Evolutionary conservation across 2,888 invertebrate genomes (phyloP).

Genomic region (Chalcis sispes): DNA sequence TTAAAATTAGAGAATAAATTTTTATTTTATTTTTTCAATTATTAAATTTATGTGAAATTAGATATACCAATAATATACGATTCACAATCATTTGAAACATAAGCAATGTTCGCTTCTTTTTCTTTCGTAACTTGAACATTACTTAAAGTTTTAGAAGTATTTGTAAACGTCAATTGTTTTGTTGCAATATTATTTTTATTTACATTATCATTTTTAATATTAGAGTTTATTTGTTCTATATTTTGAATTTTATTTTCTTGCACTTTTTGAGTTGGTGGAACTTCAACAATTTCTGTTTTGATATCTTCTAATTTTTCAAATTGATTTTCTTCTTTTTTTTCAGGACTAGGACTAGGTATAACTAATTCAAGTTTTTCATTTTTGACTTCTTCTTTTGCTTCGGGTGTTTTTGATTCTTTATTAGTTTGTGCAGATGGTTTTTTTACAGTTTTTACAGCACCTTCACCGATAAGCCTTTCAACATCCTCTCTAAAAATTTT

Average conservation of each 20-base stretch:
- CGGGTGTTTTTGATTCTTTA: constrained; percentile 8
- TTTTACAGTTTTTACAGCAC: constrained; percentile 73
- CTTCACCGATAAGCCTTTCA: constrained; percentile 73
- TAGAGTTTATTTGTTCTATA: constrained; percentile 11
- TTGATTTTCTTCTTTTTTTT: background rate
- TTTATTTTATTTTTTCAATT: background rate
- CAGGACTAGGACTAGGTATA: background rate
- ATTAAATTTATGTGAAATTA: constrained; percentile 12
- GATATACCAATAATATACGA: constrained; percentile 46
- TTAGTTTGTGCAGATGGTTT: constrained; percentile 63
- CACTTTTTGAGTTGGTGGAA: too few species aligned
- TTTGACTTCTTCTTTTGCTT: constrained; percentile 48
- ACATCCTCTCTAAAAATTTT: constrained; percentile 69
- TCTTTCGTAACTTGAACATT: background rate
- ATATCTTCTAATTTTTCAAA: constrained; percentile 4
- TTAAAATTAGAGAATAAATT: background rate
- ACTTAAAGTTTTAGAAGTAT: background rate
- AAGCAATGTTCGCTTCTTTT: constrained; percentile 31
- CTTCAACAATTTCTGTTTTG: constrained; percentile 29
- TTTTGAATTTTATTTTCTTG: constrained; percentile 28
- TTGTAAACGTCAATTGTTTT: constrained; percentile 1
- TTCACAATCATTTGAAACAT: constrained; percentile 40
- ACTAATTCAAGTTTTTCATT: constrained; percentile 33
- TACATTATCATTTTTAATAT: background rate
- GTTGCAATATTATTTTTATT: constrained; percentile 12